Conservation (phyloP, 2,888 invertebrate genomes). For the Noctua janthe region DNA sequence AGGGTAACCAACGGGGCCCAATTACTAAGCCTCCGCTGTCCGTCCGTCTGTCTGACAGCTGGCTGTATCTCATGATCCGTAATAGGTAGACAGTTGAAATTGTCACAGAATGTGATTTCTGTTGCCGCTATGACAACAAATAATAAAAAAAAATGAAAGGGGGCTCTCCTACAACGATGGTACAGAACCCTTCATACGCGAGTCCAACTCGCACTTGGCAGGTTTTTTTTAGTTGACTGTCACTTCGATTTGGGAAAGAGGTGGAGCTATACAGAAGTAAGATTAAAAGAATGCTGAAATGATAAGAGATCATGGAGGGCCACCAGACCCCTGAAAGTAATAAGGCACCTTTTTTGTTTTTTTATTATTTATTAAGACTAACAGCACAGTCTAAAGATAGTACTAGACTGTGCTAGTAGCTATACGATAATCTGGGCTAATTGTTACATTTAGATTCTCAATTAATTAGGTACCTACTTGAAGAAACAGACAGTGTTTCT, state of each 20-base stretch:
- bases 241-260: neutral
- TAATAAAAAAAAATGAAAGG: too few species aligned
- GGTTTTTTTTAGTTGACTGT: too few species aligned
- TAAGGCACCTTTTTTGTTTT: neutral
- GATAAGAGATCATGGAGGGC: neutral
- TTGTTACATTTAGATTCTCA: neutral
- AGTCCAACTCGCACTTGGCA: too few species aligned
- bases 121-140: too few species aligned
- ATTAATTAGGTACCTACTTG: neutral
- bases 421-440: neutral
- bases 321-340: neutral
- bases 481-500: neutral
- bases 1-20: too few species aligned
- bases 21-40: too few species aligned
- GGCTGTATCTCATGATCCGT: too few species aligned
- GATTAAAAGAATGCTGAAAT: neutral
- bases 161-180: too few species aligned
- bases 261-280: neutral
- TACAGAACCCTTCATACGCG: too few species aligned
- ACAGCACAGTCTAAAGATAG: neutral
- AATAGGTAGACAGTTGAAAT: too few species aligned
- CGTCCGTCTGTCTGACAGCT: too few species aligned
- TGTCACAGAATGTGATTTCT: too few species aligned
- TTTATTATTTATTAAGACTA: constrained; percentile 9
- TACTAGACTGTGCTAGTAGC: neutral